phyloP scores from a whole-genome alignment of 2,797 vertebrate genomes.

The Bufotes viridis region DNA sequence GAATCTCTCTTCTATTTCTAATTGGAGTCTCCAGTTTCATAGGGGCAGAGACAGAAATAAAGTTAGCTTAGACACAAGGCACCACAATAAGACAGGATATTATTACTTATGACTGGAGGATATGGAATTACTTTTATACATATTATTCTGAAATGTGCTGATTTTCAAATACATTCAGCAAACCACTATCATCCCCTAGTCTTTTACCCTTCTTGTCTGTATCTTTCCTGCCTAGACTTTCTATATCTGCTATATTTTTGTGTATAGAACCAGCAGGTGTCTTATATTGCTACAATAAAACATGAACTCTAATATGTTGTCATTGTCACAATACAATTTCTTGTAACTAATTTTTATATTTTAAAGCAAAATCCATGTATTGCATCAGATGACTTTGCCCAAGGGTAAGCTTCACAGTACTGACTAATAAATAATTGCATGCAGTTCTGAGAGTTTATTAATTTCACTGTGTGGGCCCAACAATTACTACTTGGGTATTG shows the following conservation, averaged over 20 bases:
- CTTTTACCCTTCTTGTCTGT: background rate
- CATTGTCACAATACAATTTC: background rate
- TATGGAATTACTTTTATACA: background rate
- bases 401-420: background rate
- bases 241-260: background rate
- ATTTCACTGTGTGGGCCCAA: background rate
- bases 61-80: background rate
- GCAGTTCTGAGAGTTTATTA: background rate
- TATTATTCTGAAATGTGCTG: background rate
- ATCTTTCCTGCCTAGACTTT: background rate
- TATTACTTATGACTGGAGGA: background rate
- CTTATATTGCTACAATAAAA: background rate
- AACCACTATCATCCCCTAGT: background rate
- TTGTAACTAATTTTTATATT: background rate
- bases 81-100: background rate
- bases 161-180: background rate
- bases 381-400: slow-evolving; percentile 33
- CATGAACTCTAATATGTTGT: background rate
- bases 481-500: background rate
- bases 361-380: slow-evolving; percentile 2
- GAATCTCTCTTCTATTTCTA: slow-evolving; percentile 16
- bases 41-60: slow-evolving; percentile 16
- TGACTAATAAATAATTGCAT: slow-evolving; percentile 24
- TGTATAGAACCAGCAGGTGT: slow-evolving; percentile 3
- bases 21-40: slow-evolving; percentile 36